A percentile compares a stretch with the other conserved stretches of the same genome.
Conservation (phyloP, 2,888 invertebrate genomes). For the Cerastoderma edule region DNA sequence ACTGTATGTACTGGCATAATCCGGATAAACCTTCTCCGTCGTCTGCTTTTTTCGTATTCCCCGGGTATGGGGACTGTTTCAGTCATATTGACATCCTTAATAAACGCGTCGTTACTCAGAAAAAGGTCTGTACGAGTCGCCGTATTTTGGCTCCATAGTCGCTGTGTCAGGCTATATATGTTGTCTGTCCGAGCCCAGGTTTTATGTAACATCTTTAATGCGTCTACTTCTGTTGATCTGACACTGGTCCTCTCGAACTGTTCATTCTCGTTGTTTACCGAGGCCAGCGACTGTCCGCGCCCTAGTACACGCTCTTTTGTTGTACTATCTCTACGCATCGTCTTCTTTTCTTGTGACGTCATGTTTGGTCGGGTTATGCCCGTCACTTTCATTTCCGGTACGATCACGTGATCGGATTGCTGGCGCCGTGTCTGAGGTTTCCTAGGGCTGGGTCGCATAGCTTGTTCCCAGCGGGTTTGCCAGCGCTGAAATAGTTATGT, state of each 20-base stretch:
- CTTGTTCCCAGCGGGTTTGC: slow-evolving; percentile 52
- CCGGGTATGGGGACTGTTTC: neutral
- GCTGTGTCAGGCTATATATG: slow-evolving; percentile 20
- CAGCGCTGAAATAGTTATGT: slow-evolving; percentile 47
- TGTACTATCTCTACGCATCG: neutral
- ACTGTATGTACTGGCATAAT: no score
- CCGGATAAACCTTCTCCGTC: no score
- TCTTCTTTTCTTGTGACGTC: neutral
- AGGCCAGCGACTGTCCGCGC: neutral
- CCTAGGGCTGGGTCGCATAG: slow-evolving; percentile 37
- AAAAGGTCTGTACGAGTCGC: neutral
- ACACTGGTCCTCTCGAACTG: slow-evolving; percentile 41
- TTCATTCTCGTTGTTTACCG: slow-evolving; percentile 16
- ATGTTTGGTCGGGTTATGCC: neutral
- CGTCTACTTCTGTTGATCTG: slow-evolving; percentile 39
- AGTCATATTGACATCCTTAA: slow-evolving; percentile 9
- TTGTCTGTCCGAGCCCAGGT: slow-evolving; percentile 46
- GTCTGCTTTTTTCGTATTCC: no score
- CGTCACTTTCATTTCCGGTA: neutral
- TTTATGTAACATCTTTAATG: slow-evolving; percentile 47
- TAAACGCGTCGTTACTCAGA: slow-evolving; percentile 1
- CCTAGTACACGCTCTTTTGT: neutral
- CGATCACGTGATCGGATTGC: neutral
- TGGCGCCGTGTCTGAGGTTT: neutral
- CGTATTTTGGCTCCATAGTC: slow-evolving; percentile 33